Evolutionary conservation across 1,140 invertebrate genomes (phyloP).

Genomic region (Metaphire vulgaris): DNA sequence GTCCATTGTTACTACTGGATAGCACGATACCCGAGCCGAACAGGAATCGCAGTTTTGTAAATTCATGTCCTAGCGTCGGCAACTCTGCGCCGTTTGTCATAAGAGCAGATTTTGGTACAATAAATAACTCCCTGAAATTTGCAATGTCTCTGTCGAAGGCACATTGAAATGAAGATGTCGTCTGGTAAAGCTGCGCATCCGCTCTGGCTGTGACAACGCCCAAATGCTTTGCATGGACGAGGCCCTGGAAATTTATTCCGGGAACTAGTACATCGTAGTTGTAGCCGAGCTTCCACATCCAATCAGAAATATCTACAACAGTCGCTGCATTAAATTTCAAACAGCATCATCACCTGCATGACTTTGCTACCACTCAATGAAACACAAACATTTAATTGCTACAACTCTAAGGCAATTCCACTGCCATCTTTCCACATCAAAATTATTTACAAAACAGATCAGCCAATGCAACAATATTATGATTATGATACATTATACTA

Average conservation of each 20-base stretch:
- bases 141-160: constrained; percentile 43
- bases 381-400: no score
- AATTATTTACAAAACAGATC: no score
- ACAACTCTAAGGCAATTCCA: no score
- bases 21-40: not conserved
- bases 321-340: no score
- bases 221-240: no score
- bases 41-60: not conserved
- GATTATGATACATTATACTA: no score
- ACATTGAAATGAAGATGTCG: constrained; percentile 48
- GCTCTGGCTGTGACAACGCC: not conserved
- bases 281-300: not conserved
- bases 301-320: not conserved
- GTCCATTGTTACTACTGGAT: constrained; percentile 51
- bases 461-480: no score
- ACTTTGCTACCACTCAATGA: no score
- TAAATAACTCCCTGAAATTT: not conserved
- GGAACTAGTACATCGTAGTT: not conserved
- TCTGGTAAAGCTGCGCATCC: constrained; percentile 53
- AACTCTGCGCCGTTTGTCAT: not conserved
- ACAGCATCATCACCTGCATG: no score
- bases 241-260: not conserved
- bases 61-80: not conserved
- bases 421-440: no score
- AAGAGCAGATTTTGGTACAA: not conserved